Conservation (phyloP, 2,113 vertebrate species). For the Isurus oxyrinchus region DNA sequence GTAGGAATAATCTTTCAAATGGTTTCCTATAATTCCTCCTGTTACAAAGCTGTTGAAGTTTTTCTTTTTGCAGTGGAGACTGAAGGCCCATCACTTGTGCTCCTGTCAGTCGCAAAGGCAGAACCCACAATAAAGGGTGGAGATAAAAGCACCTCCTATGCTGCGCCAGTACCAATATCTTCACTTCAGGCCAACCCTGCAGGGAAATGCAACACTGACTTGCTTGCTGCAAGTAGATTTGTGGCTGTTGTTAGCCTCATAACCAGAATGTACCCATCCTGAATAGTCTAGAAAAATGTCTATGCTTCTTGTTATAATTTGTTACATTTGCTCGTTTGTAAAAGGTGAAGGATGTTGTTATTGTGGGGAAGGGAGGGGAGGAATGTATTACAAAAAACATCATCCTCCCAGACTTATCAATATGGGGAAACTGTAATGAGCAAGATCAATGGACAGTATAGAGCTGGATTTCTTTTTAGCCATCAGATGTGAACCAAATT, state of each 20-base stretch:
- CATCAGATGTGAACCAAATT: neutral
- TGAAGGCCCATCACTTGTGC: neutral
- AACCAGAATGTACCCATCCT: neutral
- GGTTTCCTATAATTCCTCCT: neutral
- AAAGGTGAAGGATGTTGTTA: neutral
- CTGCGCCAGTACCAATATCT: neutral
- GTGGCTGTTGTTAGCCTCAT: neutral
- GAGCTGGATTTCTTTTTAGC: neutral
- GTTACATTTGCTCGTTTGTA: neutral
- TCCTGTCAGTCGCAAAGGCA: neutral
- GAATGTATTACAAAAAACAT: too few species aligned
- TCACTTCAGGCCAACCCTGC: neutral
- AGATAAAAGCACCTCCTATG: neutral
- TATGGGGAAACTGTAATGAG: too few species aligned
- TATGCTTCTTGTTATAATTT: neutral
- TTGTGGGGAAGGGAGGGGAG: neutral
- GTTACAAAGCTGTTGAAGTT: neutral
- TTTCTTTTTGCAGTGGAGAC: neutral
- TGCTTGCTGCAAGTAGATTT: neutral
- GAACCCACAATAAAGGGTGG: neutral
- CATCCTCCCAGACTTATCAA: too few species aligned
- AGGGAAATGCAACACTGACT: neutral
- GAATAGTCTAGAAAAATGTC: neutral
- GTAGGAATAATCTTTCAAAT: neutral
- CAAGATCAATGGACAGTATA: neutral